A percentile compares a stretch with the other conserved stretches of the same genome.
phyloP scores from a whole-genome alignment of 2,797 vertebrate species.

The Melanotaenia parkinsoni region DNA sequence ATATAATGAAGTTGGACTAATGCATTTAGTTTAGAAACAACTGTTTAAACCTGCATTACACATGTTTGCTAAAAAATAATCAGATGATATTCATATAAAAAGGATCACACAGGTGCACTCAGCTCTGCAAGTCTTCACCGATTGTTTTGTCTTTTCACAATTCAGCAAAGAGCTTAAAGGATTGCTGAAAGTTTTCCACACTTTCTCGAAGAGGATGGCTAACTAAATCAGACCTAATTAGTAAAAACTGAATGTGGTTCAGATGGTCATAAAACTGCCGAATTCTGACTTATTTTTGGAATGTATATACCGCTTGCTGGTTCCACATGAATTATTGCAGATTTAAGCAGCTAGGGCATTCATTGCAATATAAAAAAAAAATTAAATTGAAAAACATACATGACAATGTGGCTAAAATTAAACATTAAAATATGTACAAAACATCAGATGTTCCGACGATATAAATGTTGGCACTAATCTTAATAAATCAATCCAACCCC shows the following conservation, averaged over 20 bases:
- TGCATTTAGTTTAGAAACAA: slow-evolving; percentile 38
- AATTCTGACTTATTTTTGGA: not conserved
- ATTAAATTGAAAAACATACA: not conserved
- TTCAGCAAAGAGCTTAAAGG: not conserved
- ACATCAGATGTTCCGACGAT: not conserved
- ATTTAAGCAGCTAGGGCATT: not conserved
- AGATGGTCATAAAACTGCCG: not conserved
- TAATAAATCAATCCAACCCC: slow-evolving; percentile 44
- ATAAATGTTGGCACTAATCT: slow-evolving; percentile 38
- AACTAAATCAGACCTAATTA: not conserved
- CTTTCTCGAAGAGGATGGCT: not conserved
- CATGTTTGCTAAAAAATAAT: slow-evolving; percentile 2
- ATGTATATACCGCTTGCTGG: not conserved
- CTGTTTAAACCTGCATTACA: slow-evolving; percentile 23
- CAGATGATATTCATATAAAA: not conserved
- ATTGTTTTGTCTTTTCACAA: not conserved
- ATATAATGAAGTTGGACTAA: slow-evolving; percentile 35
- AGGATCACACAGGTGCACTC: not conserved
- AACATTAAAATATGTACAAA: slow-evolving; percentile 8
- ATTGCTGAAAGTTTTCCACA: not conserved
- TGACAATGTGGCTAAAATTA: slow-evolving; percentile 1
- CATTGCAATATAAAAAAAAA: slow-evolving; percentile 4
- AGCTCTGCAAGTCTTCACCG: not conserved
- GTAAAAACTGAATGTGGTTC: not conserved
- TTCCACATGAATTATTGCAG: not conserved